A percentile compares a stretch with the other conserved stretches of the same genome.
phyloP scores from a whole-genome alignment of 1,140 invertebrate species.

The Pantala flavescens region DNA sequence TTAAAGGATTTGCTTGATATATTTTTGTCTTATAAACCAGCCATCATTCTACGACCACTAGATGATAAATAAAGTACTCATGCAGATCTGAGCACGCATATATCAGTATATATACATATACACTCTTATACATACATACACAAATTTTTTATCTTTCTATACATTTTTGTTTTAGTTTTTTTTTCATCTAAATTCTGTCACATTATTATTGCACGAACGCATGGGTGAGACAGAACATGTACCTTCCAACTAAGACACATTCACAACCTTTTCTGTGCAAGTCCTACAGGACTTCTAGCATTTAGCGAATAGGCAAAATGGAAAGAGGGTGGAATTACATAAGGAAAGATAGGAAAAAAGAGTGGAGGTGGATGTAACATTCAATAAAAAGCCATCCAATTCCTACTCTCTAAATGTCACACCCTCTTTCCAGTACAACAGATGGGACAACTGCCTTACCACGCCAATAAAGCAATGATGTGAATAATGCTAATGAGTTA shows the following conservation, averaged over 20 bases:
- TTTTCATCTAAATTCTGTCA: background rate
- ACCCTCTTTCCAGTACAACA: background rate
- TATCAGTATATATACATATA: constrained; percentile 11
- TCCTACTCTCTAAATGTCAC: background rate
- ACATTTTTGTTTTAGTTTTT: background rate
- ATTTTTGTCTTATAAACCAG: background rate
- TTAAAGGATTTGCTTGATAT: background rate
- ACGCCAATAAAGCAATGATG: constrained; percentile 1
- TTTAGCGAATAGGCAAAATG: background rate
- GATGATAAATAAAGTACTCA: background rate
- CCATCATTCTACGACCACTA: background rate
- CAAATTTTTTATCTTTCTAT: background rate
- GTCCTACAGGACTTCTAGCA: background rate
- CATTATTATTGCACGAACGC: constrained; percentile 5
- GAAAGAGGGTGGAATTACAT: background rate
- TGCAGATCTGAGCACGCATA: background rate
- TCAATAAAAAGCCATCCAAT: background rate
- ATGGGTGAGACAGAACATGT: background rate
- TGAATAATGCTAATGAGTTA: constrained; percentile 4
- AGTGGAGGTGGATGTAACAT: too few species aligned
- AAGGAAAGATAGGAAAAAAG: background rate
- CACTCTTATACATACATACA: constrained; percentile 7
- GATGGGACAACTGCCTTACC: background rate
- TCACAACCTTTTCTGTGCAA: constrained; percentile 5
- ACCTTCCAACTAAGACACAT: background rate